A percentile compares a stretch with the other conserved stretches of the same genome.
phyloP scores from a whole-genome alignment of 2,113 vertebrate genomes.

The Sorex araneus region DNA sequence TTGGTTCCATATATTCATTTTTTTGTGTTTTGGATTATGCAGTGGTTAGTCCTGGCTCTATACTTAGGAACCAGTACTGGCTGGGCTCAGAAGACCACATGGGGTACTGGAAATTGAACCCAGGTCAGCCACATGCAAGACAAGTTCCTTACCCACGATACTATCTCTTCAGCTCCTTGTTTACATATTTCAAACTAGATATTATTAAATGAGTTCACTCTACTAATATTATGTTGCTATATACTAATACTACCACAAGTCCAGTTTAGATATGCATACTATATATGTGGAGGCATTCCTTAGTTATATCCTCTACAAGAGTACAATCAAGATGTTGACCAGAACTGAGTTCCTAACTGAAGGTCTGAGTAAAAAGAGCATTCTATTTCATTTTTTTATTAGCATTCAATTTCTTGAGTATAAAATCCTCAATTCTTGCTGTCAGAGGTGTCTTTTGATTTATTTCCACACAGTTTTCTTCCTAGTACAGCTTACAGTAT shows the following conservation, averaged over 20 bases:
- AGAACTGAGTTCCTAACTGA: not conserved
- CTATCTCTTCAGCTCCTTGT: too few species aligned
- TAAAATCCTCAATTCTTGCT: not conserved
- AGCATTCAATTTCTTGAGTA: not conserved
- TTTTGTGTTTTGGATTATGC: too few species aligned
- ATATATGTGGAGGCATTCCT: too few species aligned
- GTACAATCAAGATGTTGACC: not conserved
- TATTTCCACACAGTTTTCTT: not conserved
- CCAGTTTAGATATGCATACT: not conserved
- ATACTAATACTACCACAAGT: not conserved
- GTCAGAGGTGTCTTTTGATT: not conserved
- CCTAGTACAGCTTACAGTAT: not conserved
- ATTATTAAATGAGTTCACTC: not conserved
- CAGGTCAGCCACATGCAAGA: too few species aligned
- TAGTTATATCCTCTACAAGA: not conserved
- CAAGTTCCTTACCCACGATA: too few species aligned
- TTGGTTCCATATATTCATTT: not conserved
- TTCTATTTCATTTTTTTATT: not conserved
- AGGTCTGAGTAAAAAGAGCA: not conserved
- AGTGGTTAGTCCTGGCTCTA: too few species aligned
- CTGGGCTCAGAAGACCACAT: too few species aligned
- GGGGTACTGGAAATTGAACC: too few species aligned
- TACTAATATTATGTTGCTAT: not conserved
- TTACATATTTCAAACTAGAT: not conserved
- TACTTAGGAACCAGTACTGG: too few species aligned